These are phyloP conservation scores for Eilema caniola DNA, from an alignment of 2,888 invertebrate genomes.

Conservation along the genomic window DNA sequence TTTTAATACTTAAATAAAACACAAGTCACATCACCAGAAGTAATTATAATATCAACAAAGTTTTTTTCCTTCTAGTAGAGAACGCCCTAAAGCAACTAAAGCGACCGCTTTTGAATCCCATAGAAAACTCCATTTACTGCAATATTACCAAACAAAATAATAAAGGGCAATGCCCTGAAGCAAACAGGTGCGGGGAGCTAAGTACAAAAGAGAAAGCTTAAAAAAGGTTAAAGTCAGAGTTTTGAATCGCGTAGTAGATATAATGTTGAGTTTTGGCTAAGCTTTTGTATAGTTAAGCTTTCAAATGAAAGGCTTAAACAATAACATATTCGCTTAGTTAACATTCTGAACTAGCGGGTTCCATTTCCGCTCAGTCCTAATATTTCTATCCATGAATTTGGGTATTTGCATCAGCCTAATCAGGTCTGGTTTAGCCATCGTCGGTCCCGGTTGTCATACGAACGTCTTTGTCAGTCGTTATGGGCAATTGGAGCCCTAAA, in stretches of 20 bases:
- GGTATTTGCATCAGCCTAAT: too few relatives aligned
- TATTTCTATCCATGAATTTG: too few relatives aligned
- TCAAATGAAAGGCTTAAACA: conserved; percentile 28
- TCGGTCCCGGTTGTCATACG: too few relatives aligned
- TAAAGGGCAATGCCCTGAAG: conserved; percentile 78
- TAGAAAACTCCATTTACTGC: conserved; percentile 67
- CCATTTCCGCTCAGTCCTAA: too few relatives aligned
- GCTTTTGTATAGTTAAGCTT: conserved; percentile 55
- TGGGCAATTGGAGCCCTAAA: too few relatives aligned
- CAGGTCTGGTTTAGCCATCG: too few relatives aligned
- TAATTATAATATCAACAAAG: not conserved
- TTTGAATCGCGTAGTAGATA: conserved; percentile 74
- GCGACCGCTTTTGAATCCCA: conserved; percentile 60
- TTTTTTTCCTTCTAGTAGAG: conserved; percentile 28
- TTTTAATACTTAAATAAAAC: too few relatives aligned
- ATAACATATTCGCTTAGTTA: too few relatives aligned
- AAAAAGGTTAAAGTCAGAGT: conserved; percentile 79
- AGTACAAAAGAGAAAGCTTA: conserved; percentile 80
- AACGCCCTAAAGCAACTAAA: conserved; percentile 57
- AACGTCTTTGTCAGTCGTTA: too few relatives aligned
- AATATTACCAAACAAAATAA: conserved; percentile 72
- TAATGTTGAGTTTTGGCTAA: conserved; percentile 66
- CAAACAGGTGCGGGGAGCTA: conserved; percentile 82
- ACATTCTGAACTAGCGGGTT: too few relatives aligned
- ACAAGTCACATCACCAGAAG: too few relatives aligned